Conservation (phyloP, 2,888 invertebrate species). For the Cephus spinipes region DNA sequence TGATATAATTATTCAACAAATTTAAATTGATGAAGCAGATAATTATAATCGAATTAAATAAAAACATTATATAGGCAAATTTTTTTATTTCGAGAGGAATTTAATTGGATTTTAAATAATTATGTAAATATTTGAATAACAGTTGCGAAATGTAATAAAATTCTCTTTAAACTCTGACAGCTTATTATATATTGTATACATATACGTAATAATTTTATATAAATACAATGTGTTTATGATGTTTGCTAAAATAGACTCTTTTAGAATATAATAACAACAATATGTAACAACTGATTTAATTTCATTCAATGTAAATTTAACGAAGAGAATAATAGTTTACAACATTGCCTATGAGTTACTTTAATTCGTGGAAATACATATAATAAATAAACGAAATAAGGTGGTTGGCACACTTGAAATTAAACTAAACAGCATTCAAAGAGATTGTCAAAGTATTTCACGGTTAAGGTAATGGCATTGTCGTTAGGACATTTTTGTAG, state of each 20-base stretch:
- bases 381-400: neutral
- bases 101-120: neutral
- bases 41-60: too few relatives aligned
- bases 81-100: neutral
- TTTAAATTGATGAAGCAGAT: too few relatives aligned
- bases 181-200: too few relatives aligned
- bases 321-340: neutral
- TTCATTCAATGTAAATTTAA: neutral
- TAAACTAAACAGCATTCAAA: neutral
- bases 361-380: neutral
- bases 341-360: neutral
- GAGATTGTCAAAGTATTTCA: neutral
- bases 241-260: too few relatives aligned
- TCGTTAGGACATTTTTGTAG: neutral
- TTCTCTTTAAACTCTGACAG: too few relatives aligned
- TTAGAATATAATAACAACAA: too few relatives aligned
- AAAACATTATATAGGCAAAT: too few relatives aligned
- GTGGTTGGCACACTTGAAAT: neutral
- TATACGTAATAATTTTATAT: too few relatives aligned
- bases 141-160: too few relatives aligned
- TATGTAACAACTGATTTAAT: neutral
- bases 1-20: too few relatives aligned
- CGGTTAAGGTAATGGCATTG: neutral
- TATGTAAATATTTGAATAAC: neutral
- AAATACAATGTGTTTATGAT: too few relatives aligned